These are phyloP conservation scores for Acropternis orthonyx DNA, from an alignment of 2,797 vertebrate genomes.

Conservation along the genomic window DNA sequence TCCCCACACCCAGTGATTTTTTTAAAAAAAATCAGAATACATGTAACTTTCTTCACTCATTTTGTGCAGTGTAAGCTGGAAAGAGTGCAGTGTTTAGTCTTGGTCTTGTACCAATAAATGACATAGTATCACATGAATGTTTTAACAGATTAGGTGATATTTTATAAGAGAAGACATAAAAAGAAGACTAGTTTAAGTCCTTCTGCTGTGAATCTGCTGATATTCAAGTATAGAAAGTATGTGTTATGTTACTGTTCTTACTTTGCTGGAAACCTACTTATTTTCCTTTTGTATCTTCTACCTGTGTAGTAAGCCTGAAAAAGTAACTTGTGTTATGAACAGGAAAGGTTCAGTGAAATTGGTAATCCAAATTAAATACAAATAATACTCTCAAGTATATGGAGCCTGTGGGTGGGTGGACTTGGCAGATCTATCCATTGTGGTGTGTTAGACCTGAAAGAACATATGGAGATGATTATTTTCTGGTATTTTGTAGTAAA, in stretches of 20 bases:
- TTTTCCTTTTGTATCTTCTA: constrained; percentile 3
- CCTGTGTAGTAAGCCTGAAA: constrained; percentile 6
- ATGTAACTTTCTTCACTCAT: neutral
- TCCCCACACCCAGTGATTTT: neutral
- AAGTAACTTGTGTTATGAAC: constrained; percentile 11
- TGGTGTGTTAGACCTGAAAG: constrained; percentile 62
- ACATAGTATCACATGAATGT: constrained; percentile 34
- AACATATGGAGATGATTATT: constrained; percentile 74
- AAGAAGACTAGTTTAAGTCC: neutral
- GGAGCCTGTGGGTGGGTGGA: constrained; percentile 65
- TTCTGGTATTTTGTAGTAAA: constrained; percentile 66
- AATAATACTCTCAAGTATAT: constrained; percentile 51
- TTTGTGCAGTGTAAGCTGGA: neutral
- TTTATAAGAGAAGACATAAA: neutral
- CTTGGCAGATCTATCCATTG: constrained; percentile 45
- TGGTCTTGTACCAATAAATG: constrained; percentile 25
- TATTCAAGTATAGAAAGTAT: neutral
- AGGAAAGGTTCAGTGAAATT: constrained; percentile 50
- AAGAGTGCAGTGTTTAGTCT: neutral
- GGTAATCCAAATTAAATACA: constrained; percentile 64
- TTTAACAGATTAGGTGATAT: constrained; percentile 42
- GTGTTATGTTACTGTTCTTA: neutral
- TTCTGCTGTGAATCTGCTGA: neutral
- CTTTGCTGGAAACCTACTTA: neutral
- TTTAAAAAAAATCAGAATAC: neutral